Percentiles rank a stretch among this genome's conserved stretches.
Conservation (phyloP, 2,797 vertebrate species). For the Danio choprae region DNA sequence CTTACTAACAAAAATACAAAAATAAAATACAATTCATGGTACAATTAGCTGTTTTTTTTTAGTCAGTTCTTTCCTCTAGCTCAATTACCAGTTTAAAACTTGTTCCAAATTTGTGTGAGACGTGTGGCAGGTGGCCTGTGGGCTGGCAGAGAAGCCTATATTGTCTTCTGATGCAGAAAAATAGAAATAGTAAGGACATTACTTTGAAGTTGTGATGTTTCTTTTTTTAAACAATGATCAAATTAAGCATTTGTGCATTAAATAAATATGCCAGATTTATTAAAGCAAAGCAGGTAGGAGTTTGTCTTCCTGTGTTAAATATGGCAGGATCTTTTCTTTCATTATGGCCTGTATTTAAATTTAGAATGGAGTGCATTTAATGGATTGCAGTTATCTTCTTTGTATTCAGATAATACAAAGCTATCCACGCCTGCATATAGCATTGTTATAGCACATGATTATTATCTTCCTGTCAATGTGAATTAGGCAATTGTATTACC, state of each 20-base stretch:
- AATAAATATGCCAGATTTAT: not conserved
- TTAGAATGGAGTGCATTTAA: no score
- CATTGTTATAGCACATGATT: not conserved
- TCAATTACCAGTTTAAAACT: not conserved
- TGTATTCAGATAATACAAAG: no score
- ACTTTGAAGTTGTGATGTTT: not conserved
- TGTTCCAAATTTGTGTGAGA: not conserved
- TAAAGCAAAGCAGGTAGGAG: not conserved
- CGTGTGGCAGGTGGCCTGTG: not conserved
- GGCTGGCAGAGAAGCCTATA: not conserved
- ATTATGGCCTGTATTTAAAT: no score
- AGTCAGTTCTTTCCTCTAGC: not conserved
- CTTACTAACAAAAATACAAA: no score
- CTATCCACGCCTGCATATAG: not conserved
- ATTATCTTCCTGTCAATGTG: not conserved
- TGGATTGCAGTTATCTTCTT: no score
- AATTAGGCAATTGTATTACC: not conserved
- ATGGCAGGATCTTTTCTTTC: no score
- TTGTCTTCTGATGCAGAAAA: not conserved
- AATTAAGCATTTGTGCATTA: not conserved
- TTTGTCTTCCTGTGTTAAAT: no score
- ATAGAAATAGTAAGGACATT: not conserved
- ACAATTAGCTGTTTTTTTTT: not conserved
- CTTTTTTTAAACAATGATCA: not conserved
- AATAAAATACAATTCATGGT: not conserved